Evolutionary conservation across 1,140 invertebrate genomes (phyloP), one percentile per base, ranked within the genome.

Genomic region (Agrypnia vestita): DNA sequence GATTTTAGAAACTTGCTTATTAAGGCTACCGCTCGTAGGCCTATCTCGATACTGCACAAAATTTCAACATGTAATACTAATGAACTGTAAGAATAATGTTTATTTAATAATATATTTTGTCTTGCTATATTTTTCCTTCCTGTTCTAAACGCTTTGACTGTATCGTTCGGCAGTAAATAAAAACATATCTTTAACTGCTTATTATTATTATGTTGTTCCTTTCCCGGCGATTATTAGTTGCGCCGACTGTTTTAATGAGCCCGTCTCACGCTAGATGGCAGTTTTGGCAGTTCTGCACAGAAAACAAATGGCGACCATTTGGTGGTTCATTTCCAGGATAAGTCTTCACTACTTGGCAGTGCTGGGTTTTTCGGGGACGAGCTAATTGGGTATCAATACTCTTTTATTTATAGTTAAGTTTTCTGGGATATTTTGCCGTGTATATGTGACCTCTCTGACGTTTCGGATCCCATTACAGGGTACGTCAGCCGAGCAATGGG

Each of bases 111-210:
- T n/a, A n/a, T n/a, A n/a, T n/a, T n/a, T n/a, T 51, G n/a, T 51
- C 8, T 35, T 35, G 1, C 25, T 35, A 51, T 51, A 13, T 51
- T 51, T 3, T 51, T 51, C 8, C 1, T 4, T 51, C n/a, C 49
- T 51, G 1, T 71, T 71, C 13, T 13, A 35, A 43, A 55, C 12
- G 51, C 13, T 35, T 73, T 13, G 17, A 73, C 69, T 73, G 49
- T 21, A 72, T 43, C 13, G 47, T 73, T 73, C 25, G 69, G 49
- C 25, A 71, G 46, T 71, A 73, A 73, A 73, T 73, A 73, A 73
- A 71, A 73, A 73, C 69, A 51, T 73, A 73, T 73, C 69, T 73
- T 53, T 73, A 51, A 53, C 21, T 53, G n/a, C 10, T 61, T n/a
- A 19, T 53, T 73, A 53, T 53, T 55, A 55, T 55, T 25, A 49